Conservation (phyloP, 2,888 invertebrate species). For the Neoscelio sp. region DNA sequence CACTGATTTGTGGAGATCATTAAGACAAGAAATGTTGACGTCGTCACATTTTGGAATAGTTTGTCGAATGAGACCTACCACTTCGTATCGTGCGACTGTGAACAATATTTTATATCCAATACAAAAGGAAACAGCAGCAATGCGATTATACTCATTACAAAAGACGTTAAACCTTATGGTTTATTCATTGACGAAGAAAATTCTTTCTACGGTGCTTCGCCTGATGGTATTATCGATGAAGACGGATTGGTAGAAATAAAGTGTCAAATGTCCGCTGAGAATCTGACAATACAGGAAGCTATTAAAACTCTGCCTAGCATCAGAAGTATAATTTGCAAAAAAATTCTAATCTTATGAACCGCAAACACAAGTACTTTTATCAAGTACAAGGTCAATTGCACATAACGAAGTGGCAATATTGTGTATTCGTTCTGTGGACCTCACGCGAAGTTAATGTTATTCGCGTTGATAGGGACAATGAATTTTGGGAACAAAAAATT, state of each 20-base stretch:
- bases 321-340: neutral
- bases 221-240: constrained; percentile 61
- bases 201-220: constrained; percentile 48
- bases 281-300: neutral
- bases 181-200: constrained; percentile 50
- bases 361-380: constrained; percentile 15
- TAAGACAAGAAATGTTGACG: constrained; percentile 33
- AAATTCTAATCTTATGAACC: neutral
- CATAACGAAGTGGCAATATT: constrained; percentile 13
- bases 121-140: neutral
- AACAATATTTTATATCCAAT: constrained; percentile 49
- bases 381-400: constrained; percentile 14
- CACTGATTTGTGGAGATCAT: constrained; percentile 28
- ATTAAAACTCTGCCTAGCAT: neutral
- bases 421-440: constrained; percentile 15
- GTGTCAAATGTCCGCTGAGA: too few relatives aligned
- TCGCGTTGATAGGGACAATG: neutral
- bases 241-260: constrained; percentile 61
- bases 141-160: neutral
- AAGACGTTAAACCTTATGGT: constrained; percentile 28
- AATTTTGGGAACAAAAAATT: constrained; percentile 4
- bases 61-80: constrained; percentile 31
- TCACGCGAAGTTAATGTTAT: neutral
- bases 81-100: constrained; percentile 35
- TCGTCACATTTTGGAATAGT: constrained; percentile 49